Evolutionary conservation across 2,888 invertebrate genomes (phyloP), one percentile per base, ranked within the genome.

Genomic region (Mesorhabditis belari): DNA sequence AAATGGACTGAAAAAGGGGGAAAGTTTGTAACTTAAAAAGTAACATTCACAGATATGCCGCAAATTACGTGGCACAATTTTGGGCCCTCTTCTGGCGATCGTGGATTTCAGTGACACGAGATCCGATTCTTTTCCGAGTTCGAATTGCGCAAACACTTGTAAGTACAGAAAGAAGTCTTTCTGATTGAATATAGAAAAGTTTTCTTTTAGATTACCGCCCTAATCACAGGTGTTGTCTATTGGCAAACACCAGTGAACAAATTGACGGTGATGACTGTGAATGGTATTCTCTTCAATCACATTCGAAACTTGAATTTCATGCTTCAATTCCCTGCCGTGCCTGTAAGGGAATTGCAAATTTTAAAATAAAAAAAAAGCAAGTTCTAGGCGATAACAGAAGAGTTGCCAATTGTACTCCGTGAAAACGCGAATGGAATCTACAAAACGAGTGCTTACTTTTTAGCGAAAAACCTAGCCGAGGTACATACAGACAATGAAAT

Each of bases 221-320:
- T 91, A 23, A 83, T 94, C n/a, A 88, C 93, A 65, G 92, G 77
- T 12, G 49, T 69, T 6, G 73, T 88, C 89, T 80, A 90, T 90
- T 82, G 89, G 90, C 74, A 93, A 54, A 78, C 77, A 3, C 69
- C 68, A 12, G 61, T 79, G 54, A 61, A 57, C 21, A 74, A 76
- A 5, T 66, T 67, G 6, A 79, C 79, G 17, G 69, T 93, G 0
- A 90, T 91, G 88, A 94, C 93, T 81, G 90, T 94, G 71, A 93
- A 92, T 81, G 93, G 93, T 51, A 90, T 89, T 25, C 86, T 93
- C 63, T 93, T 92, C 82, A 87, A 92, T 78, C 89, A 92, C 81
- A 86, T 92, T 55, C 90, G 91, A 21, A 92, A 91, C 80, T 90
- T 92, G 89, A 92, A 92, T 12, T 93, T 94, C 82, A 90, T 91